Evolutionary conservation across 1,140 invertebrate species (phyloP), one percentile per base, ranked within the genome.

Genomic region (Condylostylus longicornis): DNA sequence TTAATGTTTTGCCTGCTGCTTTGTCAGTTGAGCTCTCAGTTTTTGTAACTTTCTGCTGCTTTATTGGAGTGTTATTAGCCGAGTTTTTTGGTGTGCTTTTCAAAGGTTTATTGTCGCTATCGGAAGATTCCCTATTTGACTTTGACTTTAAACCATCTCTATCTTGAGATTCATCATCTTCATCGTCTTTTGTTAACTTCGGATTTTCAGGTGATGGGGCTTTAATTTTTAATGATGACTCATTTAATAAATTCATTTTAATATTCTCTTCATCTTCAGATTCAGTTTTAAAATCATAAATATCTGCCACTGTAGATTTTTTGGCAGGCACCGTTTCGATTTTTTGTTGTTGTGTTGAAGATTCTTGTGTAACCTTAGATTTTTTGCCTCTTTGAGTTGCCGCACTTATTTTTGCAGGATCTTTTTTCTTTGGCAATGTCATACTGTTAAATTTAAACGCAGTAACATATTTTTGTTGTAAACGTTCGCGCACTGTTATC

Each of bases 31-130:
- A 18, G n/a, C 19, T 20, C 25, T 29, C 61, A 3, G 29, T 19
- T 33, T 53, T 51, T 4, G 62, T 60, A 6, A 46, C 48, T 37
- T 68, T 69, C 42, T 66, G 69, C 21, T 67, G 68, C 20, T 43
- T 49, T 7, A 67, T 62, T 35, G 49, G 51, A 6, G 47, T 55
- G 8, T 46, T 53, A 42, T 21, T 49, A 42, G 5, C 58, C 57
- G 8, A 14, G 17, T 21, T 19, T n/a, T 17, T 31, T 38, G 30
- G 6, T 18, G 33, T 27, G 35, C n/a, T 42, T 37, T 47, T 48
- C 1, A 57, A 34, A 10, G 54, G 49, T 27, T 50, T 55, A 22
- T 58, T 51, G 15, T 58, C 55, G 43, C 56, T 55, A 18, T 56
- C 55, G 15, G 54, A 55, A 23, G 55, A 58, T 1, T 58, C 55